phyloP scores from a whole-genome alignment of 1,140 invertebrate genomes.

The Coptotermes formosanus region DNA sequence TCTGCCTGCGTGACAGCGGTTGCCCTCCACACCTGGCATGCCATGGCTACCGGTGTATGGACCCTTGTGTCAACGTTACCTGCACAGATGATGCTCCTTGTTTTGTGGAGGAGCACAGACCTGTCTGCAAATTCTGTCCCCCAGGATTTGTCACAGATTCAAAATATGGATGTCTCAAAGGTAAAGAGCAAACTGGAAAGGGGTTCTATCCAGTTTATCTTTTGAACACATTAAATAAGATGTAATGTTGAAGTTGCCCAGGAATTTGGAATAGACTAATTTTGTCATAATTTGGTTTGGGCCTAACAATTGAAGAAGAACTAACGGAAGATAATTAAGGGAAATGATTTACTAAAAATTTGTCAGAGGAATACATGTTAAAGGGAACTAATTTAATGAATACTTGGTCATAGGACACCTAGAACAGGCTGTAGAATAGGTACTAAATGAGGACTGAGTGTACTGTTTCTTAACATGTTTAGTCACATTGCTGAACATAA shows the following conservation, averaged over 20 bases:
- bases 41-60: conserved; percentile 83
- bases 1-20: conserved; percentile 84
- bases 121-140: conserved; percentile 92
- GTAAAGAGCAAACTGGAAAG: conserved; percentile 59
- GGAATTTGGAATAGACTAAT: conserved; percentile 25
- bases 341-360: neutral
- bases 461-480: neutral
- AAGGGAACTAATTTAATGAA: neutral
- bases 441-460: neutral
- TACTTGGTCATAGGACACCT: neutral
- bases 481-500: neutral
- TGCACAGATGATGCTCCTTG: conserved; percentile 81
- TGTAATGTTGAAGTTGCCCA: neutral
- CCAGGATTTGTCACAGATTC: conserved; percentile 82
- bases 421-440: neutral
- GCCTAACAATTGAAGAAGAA: neutral
- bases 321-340: neutral
- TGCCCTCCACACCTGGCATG: conserved; percentile 82
- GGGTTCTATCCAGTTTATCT: neutral
- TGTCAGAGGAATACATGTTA: neutral
- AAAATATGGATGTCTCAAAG: conserved; percentile 91
- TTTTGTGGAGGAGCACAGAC: conserved; percentile 88
- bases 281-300: conserved; percentile 22
- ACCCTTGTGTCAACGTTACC: conserved; percentile 77
- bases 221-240: neutral